Base-by-base conservation (phyloP, 2,888 invertebrate genomes). In the Cryptus armator region DNA sequence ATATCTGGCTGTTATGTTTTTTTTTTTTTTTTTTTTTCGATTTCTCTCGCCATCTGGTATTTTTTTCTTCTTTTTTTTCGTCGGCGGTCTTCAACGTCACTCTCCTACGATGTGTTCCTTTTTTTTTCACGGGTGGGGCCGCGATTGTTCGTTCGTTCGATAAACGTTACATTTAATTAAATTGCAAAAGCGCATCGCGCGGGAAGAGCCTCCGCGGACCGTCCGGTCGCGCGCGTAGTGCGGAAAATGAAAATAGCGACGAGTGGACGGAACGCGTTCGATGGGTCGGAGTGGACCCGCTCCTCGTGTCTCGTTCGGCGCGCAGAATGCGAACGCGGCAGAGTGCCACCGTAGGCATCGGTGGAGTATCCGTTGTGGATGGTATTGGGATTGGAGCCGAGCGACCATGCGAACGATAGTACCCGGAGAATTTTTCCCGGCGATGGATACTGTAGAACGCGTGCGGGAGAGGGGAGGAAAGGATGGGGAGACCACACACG, bases 121-220 rank as follows among this genome's bases (percentile, higher is more conserved):
- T 43, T n/a, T 59, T 37, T 24, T 9, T 56, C 7, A 3, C 24
- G 24, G 24, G 43, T 59, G 19, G 6, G 56, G 43, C 56, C 64
- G 66, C 66, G 75, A 76, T 84, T 84, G 80, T 80, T 76, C 75
- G 44, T 37, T 44, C 82, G 66, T 70, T 62, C 85, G 82, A 85
- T 85, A 85, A 85, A 79, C 82, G 85, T 82, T 79, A 79, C 79
- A 76, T 85, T 85, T 85, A 82, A 82, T 85, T 85, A 82, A 85
- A 85, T 82, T 43, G 67, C 77, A 62, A 76, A 80, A 76, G 80
- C 56, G 19, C 56, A 56, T 10, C 56, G 56, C 19, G 56, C 56
- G 37, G 37, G 37, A 37, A 37, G 37, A 56, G 56, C 56, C 10
- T 24, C 24, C 80, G 19, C 29, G 16, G 64, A 29, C 67, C 16